Conservation (phyloP, 2,888 invertebrate genomes). For the Leptinotarsa haldemani region DNA sequence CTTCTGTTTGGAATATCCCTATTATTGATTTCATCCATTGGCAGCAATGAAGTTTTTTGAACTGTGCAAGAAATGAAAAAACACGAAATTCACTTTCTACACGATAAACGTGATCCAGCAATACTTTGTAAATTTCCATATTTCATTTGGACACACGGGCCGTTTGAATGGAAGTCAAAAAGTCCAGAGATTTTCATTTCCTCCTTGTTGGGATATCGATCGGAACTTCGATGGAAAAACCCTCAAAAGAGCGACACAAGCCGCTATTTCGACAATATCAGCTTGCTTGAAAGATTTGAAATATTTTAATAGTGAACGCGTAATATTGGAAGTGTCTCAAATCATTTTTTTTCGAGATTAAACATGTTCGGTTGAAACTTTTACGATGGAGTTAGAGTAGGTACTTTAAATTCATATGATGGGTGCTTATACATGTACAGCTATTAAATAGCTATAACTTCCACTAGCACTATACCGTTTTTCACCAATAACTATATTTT, state of each 20-base stretch:
- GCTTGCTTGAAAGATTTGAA: not conserved
- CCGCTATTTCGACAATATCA: not conserved
- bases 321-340: not conserved
- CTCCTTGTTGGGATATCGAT: not conserved
- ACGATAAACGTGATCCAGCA: not conserved
- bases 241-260: not conserved
- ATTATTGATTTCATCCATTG: too few relatives aligned
- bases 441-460: too few relatives aligned
- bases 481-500: too few relatives aligned
- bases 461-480: too few relatives aligned
- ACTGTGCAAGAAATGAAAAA: not conserved
- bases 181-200: not conserved
- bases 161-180: not conserved
- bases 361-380: too few relatives aligned
- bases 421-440: too few relatives aligned
- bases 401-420: too few relatives aligned
- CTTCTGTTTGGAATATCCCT: too few relatives aligned
- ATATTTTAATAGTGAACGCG: not conserved
- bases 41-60: too few relatives aligned
- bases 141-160: not conserved
- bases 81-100: not conserved
- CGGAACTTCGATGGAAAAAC: not conserved
- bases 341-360: too few relatives aligned
- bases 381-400: too few relatives aligned
- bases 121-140: not conserved